Evolutionary conservation across 64 coral and sea anemone species (phyloP).

Genomic region (Pocillopora damicornis): DNA sequence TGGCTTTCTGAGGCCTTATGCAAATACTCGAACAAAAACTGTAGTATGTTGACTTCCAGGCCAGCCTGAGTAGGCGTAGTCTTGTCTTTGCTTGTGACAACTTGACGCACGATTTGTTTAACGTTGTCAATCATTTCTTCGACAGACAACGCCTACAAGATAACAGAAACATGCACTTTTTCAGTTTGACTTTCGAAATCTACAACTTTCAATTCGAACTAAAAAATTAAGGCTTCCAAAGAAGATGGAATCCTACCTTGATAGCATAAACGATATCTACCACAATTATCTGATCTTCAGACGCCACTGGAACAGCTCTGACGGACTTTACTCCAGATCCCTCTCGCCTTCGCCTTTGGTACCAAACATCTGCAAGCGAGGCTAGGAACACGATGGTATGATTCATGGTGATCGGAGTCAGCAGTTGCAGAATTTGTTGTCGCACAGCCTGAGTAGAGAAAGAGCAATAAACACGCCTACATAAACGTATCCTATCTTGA

Average conservation of each 20-base stretch:
- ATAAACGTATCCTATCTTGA: too few relatives aligned
- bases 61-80: slow-evolving; percentile 66
- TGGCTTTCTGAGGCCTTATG: slow-evolving; percentile 71
- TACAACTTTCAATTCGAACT: not conserved
- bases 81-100: slow-evolving; percentile 82
- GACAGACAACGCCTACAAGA: slow-evolving; percentile 72
- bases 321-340: slow-evolving; percentile 26
- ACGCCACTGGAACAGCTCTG: slow-evolving; percentile 55
- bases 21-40: slow-evolving; percentile 87
- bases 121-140: slow-evolving; percentile 86
- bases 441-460: slow-evolving; percentile 60
- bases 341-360: slow-evolving; percentile 66
- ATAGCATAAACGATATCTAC: slow-evolving; percentile 85
- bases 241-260: slow-evolving; percentile 41
- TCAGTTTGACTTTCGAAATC: too few relatives aligned
- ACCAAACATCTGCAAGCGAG: slow-evolving; percentile 95
- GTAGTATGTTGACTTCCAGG: slow-evolving; percentile 83
- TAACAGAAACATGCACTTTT: too few relatives aligned
- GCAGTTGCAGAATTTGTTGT: slow-evolving; percentile 81
- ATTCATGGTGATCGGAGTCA: slow-evolving; percentile 89
- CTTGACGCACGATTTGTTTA: slow-evolving; percentile 83
- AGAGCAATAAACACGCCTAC: not conserved
- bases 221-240: not conserved
- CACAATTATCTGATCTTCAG: slow-evolving; percentile 78
- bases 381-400: slow-evolving; percentile 94